Base-by-base conservation (phyloP, 2,888 invertebrate species). In the Deilephila porcellus region DNA sequence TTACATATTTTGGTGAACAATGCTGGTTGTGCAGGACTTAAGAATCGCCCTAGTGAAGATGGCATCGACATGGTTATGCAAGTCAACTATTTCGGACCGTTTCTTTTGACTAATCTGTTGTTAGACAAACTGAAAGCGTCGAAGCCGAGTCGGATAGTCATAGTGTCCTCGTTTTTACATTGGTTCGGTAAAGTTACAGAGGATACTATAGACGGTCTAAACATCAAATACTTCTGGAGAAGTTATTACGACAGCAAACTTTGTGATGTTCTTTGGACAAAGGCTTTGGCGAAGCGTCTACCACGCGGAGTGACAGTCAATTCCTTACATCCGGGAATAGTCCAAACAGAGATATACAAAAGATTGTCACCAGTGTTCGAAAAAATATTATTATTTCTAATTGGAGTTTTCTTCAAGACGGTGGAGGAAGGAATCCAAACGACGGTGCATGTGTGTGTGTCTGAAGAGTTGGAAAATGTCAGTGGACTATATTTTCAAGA, bases 301-400 rank as follows among this genome's bases (percentile, higher is more conserved):
- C 89, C 92, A 1, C 80, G 81, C 14, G 96, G 96, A 4, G 96
- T 98, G 0, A 97, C 97, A 0, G 97, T 96, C 0, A 98, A 98
- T 85, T 96, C 96, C 78, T 88, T 98, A 71, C 98, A 98, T 90
- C 98, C 98, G 0, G 98, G 98, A 17, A 91, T 97, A 87, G 97
- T 98, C 56, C 96, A 96, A 85, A 97, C 97, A 0, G 97, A 97
- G 34, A 97, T 98, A 71, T 97, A 97, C 95, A 94, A 96, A 56
- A 96, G 95, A 80, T 88, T 95, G 17, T 95, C 96, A 0, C 70
- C 76, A 0, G 5, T 71, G 3, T 0, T 60, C 0, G 86, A 96
- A 1, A 96, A 95, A 29, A 90, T 95, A 0, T 76, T 96, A 76
- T 86, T 93, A 76, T 82, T 95, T 5, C 87, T 97, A 3, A 90